Evolutionary conservation across 2,797 vertebrate genomes (phyloP).

Genomic region (Intellagama lesueurii): DNA sequence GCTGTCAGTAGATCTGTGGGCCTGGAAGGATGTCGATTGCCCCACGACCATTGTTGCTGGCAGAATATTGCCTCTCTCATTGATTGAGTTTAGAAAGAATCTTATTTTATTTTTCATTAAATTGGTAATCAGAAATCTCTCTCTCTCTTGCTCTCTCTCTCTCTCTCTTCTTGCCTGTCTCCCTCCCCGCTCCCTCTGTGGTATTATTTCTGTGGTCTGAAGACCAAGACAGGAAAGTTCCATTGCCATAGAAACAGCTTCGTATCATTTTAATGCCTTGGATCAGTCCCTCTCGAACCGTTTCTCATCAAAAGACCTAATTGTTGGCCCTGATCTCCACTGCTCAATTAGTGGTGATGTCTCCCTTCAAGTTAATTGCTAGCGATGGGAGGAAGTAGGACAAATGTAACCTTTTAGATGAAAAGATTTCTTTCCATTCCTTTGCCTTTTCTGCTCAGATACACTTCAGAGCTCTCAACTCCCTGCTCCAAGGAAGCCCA

Average conservation of each 20-base stretch:
- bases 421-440: slow-evolving; percentile 70
- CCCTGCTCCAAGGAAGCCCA: slow-evolving; percentile 30
- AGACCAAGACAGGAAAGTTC: slow-evolving; percentile 75
- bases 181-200: neutral
- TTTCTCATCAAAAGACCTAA: slow-evolving; percentile 81
- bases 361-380: slow-evolving; percentile 82
- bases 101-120: slow-evolving; percentile 73
- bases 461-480: slow-evolving; percentile 28
- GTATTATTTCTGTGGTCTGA: slow-evolving; percentile 73
- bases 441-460: slow-evolving; percentile 37
- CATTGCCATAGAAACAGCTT: slow-evolving; percentile 79
- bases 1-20: slow-evolving; percentile 69
- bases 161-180: neutral
- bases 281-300: slow-evolving; percentile 77
- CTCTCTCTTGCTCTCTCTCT: slow-evolving; percentile 26
- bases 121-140: slow-evolving; percentile 75
- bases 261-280: slow-evolving; percentile 76
- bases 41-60: slow-evolving; percentile 53
- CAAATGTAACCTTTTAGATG: slow-evolving; percentile 81
- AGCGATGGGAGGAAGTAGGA: slow-evolving; percentile 79
- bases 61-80: slow-evolving; percentile 61
- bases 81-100: slow-evolving; percentile 57
- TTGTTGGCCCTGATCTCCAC: slow-evolving; percentile 80
- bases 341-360: slow-evolving; percentile 81
- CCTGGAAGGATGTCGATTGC: slow-evolving; percentile 73